A percentile compares a stretch with the other conserved stretches of the same genome.
These are phyloP conservation scores for Latheticus oryzae DNA, from an alignment of 2,888 invertebrate species.

Conservation along the genomic window DNA sequence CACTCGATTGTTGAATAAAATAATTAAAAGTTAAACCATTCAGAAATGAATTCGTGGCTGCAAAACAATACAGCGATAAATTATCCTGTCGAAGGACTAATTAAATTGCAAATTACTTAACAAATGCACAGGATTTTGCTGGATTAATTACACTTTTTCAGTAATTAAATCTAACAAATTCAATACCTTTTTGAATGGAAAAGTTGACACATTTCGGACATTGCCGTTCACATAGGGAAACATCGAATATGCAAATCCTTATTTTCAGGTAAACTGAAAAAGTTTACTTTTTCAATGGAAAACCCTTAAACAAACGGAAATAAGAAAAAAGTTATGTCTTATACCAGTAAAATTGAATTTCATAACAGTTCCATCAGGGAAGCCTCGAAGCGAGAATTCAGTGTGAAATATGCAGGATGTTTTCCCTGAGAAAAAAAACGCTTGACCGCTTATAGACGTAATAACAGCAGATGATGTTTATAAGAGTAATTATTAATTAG, in stretches of 20 bases:
- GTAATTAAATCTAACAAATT: too few relatives aligned
- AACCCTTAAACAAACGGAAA: constrained; percentile 43
- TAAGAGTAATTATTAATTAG: too few relatives aligned
- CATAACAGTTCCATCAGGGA: constrained; percentile 43
- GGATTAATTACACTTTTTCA: not conserved
- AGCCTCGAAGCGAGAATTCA: constrained; percentile 24
- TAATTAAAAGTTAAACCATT: constrained; percentile 10
- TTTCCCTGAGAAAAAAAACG: too few relatives aligned
- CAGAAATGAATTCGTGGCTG: constrained; percentile 7
- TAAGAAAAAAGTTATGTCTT: constrained; percentile 36
- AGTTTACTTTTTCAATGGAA: constrained; percentile 38
- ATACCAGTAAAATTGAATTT: constrained; percentile 46
- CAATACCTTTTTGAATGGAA: too few relatives aligned
- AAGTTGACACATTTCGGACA: too few relatives aligned
- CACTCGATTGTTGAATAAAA: constrained; percentile 13
- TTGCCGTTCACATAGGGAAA: too few relatives aligned
- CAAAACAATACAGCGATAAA: not conserved
- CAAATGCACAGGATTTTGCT: not conserved
- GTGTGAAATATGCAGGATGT: constrained; percentile 21
- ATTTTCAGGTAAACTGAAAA: constrained; percentile 33
- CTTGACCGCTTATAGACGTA: too few relatives aligned
- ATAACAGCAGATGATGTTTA: too few relatives aligned
- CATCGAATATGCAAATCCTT: constrained; percentile 31
- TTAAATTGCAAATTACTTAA: constrained; percentile 1
- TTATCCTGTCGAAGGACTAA: constrained; percentile 5